Conservation (phyloP, 2,797 vertebrate genomes). For the Halcyon leucocephala region DNA sequence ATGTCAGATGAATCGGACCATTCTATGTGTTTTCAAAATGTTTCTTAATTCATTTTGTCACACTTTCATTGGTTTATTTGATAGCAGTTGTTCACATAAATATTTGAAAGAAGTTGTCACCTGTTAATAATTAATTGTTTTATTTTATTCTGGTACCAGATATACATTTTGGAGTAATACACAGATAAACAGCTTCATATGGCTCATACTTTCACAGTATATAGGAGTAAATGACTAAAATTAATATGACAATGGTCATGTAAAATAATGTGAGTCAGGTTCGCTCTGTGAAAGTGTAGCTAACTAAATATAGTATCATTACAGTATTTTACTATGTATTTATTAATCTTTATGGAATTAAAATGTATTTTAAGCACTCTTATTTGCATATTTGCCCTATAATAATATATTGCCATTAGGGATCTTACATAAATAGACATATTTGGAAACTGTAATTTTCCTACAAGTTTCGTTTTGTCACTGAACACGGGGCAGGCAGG, state of each 20-base stretch:
- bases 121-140: not conserved
- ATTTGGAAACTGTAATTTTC: conserved; percentile 24
- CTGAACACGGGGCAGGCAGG: not conserved
- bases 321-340: not conserved
- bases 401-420: not conserved
- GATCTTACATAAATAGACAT: conserved; percentile 11
- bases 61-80: not conserved
- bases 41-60: not conserved
- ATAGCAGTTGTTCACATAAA: not conserved
- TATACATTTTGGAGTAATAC: not conserved
- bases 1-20: not conserved
- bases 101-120: not conserved
- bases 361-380: conserved; percentile 11
- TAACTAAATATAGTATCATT: not conserved
- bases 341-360: conserved; percentile 4
- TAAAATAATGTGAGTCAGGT: not conserved
- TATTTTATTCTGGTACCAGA: not conserved
- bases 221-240: not conserved
- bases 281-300: not conserved
- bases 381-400: not conserved
- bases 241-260: not conserved
- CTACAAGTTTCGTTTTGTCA: conserved; percentile 12
- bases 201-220: not conserved
- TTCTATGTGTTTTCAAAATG: not conserved
- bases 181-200: not conserved